A percentile compares a stretch with the other conserved stretches of the same genome.
These are phyloP conservation scores for Oscheius myriophilus DNA, from an alignment of 2,888 invertebrate species.

Conservation along the genomic window DNA sequence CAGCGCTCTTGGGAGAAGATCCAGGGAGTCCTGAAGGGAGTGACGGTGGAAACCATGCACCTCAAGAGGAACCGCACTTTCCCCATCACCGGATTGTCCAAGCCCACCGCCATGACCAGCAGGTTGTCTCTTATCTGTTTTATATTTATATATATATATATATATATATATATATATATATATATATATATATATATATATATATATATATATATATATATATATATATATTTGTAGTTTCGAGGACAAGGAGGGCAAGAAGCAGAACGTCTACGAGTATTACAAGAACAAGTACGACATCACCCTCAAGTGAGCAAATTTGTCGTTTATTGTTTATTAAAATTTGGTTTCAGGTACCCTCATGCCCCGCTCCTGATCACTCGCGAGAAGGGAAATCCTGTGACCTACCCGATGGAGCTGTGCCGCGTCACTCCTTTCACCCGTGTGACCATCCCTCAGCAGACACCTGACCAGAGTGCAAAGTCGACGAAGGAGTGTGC, in stretches of 20 bases:
- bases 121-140: too few species aligned
- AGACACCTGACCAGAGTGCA: constrained; percentile 38
- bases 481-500: constrained; percentile 49
- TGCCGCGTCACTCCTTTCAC: constrained; percentile 41
- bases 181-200: too few species aligned
- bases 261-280: constrained; percentile 36
- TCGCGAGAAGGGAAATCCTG: constrained; percentile 39
- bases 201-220: too few species aligned
- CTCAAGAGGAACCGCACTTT: constrained; percentile 6
- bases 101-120: constrained; percentile 26
- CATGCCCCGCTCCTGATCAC: constrained; percentile 38
- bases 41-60: constrained; percentile 1
- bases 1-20: too few species aligned
- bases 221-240: too few species aligned
- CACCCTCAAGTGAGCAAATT: constrained; percentile 34
- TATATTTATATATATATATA: too few species aligned
- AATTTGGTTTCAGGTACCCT: constrained; percentile 33
- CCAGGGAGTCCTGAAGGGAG: not conserved
- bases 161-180: too few species aligned
- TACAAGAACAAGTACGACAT: constrained; percentile 36
- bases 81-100: constrained; percentile 38
- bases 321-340: too few species aligned
- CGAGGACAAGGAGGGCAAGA: constrained; percentile 10
- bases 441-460: constrained; percentile 50
- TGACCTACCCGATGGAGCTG: constrained; percentile 49